Evolutionary conservation across 2,888 invertebrate genomes (phyloP), one percentile per base, ranked within the genome.

Genomic region (Plebejus anna): DNA sequence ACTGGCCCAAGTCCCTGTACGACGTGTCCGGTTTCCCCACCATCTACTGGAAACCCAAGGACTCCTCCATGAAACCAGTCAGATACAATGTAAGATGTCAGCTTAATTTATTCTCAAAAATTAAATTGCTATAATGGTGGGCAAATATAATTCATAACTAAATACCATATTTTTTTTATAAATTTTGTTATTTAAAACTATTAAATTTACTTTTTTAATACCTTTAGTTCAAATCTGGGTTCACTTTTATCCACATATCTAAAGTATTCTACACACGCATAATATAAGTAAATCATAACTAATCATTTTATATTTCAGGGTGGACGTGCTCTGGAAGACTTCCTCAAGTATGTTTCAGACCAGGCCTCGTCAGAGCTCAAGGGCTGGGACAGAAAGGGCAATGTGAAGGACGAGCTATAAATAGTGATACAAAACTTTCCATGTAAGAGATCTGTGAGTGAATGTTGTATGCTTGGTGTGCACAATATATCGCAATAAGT

Each of bases 1-100:
- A 99, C 95, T 99, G 99, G 83, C 98, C 99, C 80, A 94, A 96
- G 80, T 92, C 95, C 9, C 89, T 89, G 81, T 99, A 95, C 90
- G 97, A 99, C 85, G 99, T 99, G 11, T 96, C 96, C 78, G 99
- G 99, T 11, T 99, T 99, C 96, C 99, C 99, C 77, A 99, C 99
- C 5, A 95, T 99, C 79, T 99, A 95, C 95, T 99, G 98, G 98
- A 95, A 97, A 79, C 97, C 99, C 13, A 98, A 98, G 89, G 96
- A 97, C 84, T 89, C 93, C 75, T 97, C 97, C 87, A 91, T 95
- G 84, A 95, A 94, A 80, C 98, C 99, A 42, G 95, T 96, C 78
- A 95, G 96, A 90, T 99, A 99, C 89, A 98, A 98, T 86, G 96
- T 96, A 87, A 94, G 95, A 90, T 7, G 1, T 75, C 28, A 4